A percentile compares a stretch with the other conserved stretches of the same genome.
These are phyloP conservation scores for Portunus trituberculatus DNA, from an alignment of 1,140 invertebrate species.

Conservation along the genomic window DNA sequence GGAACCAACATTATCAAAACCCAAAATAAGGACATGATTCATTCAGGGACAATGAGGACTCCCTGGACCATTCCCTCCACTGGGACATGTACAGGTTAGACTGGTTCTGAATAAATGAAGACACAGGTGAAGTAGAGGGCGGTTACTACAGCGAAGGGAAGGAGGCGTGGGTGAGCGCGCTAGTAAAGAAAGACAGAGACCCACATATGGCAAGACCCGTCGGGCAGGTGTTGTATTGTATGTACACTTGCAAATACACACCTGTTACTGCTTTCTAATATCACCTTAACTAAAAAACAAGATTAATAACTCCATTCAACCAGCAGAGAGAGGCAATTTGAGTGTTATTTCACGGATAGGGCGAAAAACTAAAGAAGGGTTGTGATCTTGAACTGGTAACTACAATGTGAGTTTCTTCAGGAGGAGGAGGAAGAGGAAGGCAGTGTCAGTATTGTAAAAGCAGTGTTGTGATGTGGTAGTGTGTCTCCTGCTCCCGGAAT, in stretches of 20 bases:
- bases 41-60: not conserved
- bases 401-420: no score
- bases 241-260: no score
- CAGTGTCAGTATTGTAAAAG: not conserved
- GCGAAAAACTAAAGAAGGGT: no score
- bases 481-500: not conserved
- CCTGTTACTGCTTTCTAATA: no score
- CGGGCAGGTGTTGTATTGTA: not conserved
- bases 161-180: not conserved
- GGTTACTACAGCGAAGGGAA: not conserved
- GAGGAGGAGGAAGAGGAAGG: no score
- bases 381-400: no score
- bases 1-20: no score
- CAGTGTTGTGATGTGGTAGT: not conserved
- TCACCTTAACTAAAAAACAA: no score
- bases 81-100: not conserved
- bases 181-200: not conserved
- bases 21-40: no score
- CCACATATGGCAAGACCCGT: not conserved
- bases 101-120: not conserved
- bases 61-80: not conserved
- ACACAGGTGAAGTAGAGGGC: not conserved
- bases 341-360: no score
- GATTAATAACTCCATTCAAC: no score
- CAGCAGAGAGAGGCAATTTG: no score